Conservation (phyloP, 2,797 vertebrate genomes). For the Trachops cirrhosus region DNA sequence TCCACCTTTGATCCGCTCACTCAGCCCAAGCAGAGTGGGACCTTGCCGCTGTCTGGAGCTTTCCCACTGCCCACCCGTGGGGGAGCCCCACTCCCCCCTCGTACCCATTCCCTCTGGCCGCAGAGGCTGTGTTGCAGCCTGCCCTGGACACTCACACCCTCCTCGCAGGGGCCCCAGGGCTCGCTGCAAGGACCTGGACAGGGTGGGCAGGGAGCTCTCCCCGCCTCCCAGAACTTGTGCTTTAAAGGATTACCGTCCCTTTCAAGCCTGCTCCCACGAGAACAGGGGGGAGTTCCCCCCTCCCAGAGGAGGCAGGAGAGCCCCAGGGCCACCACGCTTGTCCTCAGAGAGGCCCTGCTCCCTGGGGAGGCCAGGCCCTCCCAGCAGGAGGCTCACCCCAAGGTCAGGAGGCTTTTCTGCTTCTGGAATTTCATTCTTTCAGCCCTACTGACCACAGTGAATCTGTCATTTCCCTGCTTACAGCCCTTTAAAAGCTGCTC, state of each 20-base stretch:
- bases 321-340: fast-evolving
- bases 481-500: not conserved
- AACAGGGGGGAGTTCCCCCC: not conserved
- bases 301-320: fast-evolving
- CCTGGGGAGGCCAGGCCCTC: no score
- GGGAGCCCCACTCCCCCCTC: no score
- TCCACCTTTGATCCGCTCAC: no score
- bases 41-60: no score
- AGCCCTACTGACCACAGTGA: not conserved
- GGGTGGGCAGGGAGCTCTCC: fast-evolving
- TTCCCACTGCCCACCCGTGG: not conserved
- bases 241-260: not conserved
- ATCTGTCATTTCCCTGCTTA: not conserved
- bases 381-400: no score
- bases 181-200: no score
- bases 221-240: fast-evolving
- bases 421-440: not conserved
- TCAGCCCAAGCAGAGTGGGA: fast-evolving
- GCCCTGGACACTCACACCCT: fast-evolving
- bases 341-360: not conserved
- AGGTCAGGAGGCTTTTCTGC: not conserved
- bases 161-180: no score
- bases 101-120: fast-evolving
- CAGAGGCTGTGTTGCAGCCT: not conserved
- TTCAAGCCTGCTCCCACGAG: not conserved